Percentiles rank a stretch among this genome's conserved stretches.
Conservation (phyloP, 2,113 vertebrate species). For the Sitta europaea region DNA sequence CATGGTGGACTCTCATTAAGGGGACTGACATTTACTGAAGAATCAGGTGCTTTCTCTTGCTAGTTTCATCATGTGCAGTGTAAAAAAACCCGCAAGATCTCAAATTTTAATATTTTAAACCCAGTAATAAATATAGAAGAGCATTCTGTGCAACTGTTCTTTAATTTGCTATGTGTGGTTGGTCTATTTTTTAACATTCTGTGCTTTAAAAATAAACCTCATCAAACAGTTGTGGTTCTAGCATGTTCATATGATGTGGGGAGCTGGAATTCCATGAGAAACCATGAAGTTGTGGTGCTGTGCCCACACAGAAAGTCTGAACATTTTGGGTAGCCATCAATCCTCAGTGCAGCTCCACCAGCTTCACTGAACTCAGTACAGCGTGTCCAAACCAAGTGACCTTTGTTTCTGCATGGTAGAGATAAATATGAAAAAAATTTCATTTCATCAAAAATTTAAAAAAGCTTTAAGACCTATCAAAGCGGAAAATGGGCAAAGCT, state of each 20-base stretch:
- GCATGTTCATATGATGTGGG: background rate
- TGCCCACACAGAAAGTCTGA: background rate
- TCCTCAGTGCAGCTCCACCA: background rate
- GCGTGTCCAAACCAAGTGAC: background rate
- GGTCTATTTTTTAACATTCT: background rate
- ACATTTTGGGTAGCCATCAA: background rate
- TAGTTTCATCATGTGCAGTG: background rate
- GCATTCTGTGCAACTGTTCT: background rate
- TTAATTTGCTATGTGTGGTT: background rate
- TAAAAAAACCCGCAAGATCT: background rate
- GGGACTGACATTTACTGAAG: background rate
- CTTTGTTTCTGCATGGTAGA: background rate
- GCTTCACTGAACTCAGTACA: background rate
- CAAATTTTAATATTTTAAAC: background rate
- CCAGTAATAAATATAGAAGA: background rate
- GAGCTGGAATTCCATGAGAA: background rate
- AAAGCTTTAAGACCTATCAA: background rate
- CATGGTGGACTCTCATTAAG: background rate
- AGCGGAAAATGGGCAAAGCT: background rate
- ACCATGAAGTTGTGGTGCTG: background rate
- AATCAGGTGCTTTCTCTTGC: background rate
- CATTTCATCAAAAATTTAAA: background rate
- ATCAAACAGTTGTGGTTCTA: background rate
- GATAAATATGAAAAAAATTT: background rate
- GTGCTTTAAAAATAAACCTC: background rate